Evolutionary conservation across 2,797 vertebrate species (phyloP).

Genomic region (Loriculus beryllinus): DNA sequence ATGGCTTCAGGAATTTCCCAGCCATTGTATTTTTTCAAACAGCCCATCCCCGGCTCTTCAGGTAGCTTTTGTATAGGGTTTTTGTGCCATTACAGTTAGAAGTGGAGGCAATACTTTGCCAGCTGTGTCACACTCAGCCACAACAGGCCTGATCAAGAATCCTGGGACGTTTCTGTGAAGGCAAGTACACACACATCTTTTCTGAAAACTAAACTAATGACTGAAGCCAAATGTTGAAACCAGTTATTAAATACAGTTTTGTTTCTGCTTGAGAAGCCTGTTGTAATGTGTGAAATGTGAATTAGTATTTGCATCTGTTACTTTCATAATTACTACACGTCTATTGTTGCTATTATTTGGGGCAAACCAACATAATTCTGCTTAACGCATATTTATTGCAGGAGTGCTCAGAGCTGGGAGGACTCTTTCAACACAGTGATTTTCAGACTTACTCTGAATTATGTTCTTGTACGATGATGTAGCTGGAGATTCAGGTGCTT

Average conservation of each 20-base stretch:
- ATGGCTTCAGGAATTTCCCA: background rate
- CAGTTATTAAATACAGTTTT: background rate
- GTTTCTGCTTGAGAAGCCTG: fast-evolving
- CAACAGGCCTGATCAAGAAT: background rate
- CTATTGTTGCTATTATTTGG: background rate
- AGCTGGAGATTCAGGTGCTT: constrained; percentile 86
- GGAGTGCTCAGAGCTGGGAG: background rate
- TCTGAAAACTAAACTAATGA: background rate
- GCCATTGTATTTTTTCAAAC: background rate
- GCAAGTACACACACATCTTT: background rate
- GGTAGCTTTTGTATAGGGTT: background rate
- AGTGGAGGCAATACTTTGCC: background rate
- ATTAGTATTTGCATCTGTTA: background rate
- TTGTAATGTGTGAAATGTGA: background rate
- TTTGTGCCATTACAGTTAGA: background rate
- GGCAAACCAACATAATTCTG: background rate
- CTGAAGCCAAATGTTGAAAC: background rate
- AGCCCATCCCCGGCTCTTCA: background rate
- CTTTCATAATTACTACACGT: background rate
- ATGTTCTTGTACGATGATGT: constrained; percentile 80
- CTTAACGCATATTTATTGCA: background rate
- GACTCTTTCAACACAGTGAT: background rate
- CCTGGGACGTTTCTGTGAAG: background rate
- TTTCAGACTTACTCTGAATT: constrained; percentile 84
- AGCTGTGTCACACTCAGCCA: background rate